A percentile compares a stretch with the other conserved stretches of the same genome.
phyloP scores from a whole-genome alignment of 2,888 invertebrate genomes.

The Cheilosia grossa region DNA sequence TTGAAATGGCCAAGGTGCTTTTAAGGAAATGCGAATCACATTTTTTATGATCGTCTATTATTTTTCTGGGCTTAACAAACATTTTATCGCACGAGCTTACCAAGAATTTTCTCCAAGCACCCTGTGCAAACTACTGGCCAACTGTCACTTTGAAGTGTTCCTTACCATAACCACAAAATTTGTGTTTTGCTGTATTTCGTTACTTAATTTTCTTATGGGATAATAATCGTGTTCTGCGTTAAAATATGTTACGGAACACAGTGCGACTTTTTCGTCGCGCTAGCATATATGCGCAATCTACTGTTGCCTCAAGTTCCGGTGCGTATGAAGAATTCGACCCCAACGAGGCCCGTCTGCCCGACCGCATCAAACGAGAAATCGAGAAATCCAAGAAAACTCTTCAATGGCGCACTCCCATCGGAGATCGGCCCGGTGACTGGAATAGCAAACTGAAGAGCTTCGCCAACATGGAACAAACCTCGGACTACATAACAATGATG shows the following conservation, averaged over 20 bases:
- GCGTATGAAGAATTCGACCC: slow-evolving; percentile 40
- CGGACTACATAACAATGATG: slow-evolving; percentile 83
- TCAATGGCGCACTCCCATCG: slow-evolving; percentile 87
- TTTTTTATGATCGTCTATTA: too few relatives aligned
- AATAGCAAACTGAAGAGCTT: slow-evolving; percentile 86
- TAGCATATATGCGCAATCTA: not conserved
- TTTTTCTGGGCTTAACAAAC: too few relatives aligned
- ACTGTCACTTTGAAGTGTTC: slow-evolving; percentile 33
- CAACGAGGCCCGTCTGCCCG: slow-evolving; percentile 57
- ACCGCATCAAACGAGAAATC: slow-evolving; percentile 78
- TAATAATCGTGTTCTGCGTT: not conserved
- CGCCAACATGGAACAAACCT: slow-evolving; percentile 84
- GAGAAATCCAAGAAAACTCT: slow-evolving; percentile 83
- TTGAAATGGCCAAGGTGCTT: too few relatives aligned
- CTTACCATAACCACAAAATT: slow-evolving; percentile 2
- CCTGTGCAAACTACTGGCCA: not conserved
- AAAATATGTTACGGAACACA: slow-evolving; percentile 45
- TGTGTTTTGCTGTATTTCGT: not conserved
- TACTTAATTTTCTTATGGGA: slow-evolving; percentile 14
- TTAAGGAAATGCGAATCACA: too few relatives aligned
- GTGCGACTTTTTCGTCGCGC: not conserved
- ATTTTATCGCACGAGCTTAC: too few relatives aligned
- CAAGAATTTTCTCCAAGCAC: not conserved
- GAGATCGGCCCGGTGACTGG: slow-evolving; percentile 85
- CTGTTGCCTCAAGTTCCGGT: not conserved